A percentile compares a stretch with the other conserved stretches of the same genome.
These are phyloP conservation scores for Notiomystis cincta DNA, from an alignment of 2,113 vertebrate species.

Conservation along the genomic window DNA sequence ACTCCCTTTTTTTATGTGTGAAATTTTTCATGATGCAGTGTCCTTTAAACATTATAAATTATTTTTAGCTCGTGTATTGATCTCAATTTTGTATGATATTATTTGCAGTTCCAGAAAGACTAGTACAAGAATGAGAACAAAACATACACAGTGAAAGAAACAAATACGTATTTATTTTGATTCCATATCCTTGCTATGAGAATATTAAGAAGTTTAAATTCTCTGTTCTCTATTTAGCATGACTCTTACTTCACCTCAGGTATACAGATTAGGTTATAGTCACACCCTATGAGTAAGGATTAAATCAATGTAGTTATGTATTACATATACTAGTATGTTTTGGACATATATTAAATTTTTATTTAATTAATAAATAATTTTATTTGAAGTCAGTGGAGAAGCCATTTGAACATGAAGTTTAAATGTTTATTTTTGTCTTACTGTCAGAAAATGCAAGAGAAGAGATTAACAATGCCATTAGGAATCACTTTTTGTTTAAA, in stretches of 20 bases:
- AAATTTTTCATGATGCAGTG: not conserved
- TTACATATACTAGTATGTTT: constrained; percentile 65
- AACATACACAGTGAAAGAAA: not conserved
- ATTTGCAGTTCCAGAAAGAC: not conserved
- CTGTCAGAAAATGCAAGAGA: not conserved
- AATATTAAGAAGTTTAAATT: not conserved
- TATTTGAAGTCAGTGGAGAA: not conserved
- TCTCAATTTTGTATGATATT: not conserved
- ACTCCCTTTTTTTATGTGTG: not conserved
- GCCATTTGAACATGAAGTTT: not conserved
- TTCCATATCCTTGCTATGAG: not conserved
- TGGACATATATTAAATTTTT: constrained; percentile 41
- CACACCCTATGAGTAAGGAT: not conserved
- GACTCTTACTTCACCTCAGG: not conserved
- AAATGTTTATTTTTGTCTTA: not conserved
- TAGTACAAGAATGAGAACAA: not conserved
- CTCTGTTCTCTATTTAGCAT: not conserved
- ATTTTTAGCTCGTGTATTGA: not conserved
- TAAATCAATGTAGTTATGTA: constrained; percentile 73
- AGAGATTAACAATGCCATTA: not conserved
- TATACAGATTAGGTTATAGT: not conserved
- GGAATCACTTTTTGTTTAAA: not conserved
- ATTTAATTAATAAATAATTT: not conserved
- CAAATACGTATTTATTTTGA: not conserved
- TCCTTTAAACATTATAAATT: not conserved